Evolutionary conservation across 2,797 vertebrate species (phyloP).

Genomic region (Mycteria americana): DNA sequence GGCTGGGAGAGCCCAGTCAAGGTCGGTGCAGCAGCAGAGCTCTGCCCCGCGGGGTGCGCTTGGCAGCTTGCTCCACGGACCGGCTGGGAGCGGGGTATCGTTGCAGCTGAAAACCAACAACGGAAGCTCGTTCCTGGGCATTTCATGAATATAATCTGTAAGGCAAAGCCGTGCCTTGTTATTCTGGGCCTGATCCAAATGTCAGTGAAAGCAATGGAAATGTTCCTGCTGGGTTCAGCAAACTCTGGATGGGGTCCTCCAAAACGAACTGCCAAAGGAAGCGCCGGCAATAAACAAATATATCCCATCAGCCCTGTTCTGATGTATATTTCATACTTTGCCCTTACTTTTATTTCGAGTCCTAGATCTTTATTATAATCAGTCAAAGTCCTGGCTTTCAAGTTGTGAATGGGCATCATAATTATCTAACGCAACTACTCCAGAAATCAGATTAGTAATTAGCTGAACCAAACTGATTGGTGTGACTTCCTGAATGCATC

Average conservation of each 20-base stretch:
- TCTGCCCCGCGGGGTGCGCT: rapidly evolving
- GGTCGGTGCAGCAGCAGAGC: background rate
- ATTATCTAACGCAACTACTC: conserved; percentile 92
- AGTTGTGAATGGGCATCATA: conserved; percentile 87
- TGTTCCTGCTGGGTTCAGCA: background rate
- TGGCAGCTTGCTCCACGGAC: rapidly evolving
- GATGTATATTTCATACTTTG: conserved; percentile 53
- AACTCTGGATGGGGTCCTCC: background rate
- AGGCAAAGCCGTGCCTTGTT: background rate
- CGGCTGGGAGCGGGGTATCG: rapidly evolving
- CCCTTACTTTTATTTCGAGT: conserved; percentile 68
- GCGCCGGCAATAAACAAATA: background rate
- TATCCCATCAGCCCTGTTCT: background rate
- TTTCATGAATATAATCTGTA: background rate
- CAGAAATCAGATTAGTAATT: conserved; percentile 97
- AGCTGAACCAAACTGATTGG: conserved; percentile 92
- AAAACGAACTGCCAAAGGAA: background rate
- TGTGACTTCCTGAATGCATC: conserved; percentile 89
- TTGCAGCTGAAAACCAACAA: rapidly evolving
- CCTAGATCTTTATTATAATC: conserved; percentile 80
- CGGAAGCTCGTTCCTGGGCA: rapidly evolving
- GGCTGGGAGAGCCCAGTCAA: background rate
- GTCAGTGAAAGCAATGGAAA: background rate
- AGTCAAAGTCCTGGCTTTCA: conserved; percentile 77
- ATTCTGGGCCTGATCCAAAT: background rate